Evolutionary conservation across 2,113 vertebrate species (phyloP).

Genomic region (Micronycteris hirsuta): DNA sequence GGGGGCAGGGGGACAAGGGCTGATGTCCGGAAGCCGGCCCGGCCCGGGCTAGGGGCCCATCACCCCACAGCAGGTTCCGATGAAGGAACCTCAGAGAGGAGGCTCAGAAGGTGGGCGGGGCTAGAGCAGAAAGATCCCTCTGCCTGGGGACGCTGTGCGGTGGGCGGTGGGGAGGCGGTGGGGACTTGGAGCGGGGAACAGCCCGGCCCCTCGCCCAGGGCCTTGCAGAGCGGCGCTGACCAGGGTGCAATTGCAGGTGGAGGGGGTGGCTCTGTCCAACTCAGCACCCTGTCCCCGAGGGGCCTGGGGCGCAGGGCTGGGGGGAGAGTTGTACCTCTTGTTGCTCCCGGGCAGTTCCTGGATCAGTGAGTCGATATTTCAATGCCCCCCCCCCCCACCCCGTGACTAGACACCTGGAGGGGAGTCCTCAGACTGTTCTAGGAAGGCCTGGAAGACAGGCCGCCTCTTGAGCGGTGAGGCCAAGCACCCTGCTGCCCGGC

Average conservation of each 20-base stretch:
- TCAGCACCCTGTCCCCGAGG: fast-evolving
- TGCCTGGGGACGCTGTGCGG: fast-evolving
- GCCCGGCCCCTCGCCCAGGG: fast-evolving
- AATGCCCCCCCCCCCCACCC: too few relatives aligned
- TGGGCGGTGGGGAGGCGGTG: neutral
- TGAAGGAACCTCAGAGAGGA: neutral
- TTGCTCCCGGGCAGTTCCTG: neutral
- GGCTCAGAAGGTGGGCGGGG: neutral
- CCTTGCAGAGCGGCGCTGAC: fast-evolving
- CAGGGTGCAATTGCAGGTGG: neutral
- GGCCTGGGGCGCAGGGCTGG: fast-evolving
- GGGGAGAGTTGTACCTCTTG: too few relatives aligned
- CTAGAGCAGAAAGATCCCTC: fast-evolving
- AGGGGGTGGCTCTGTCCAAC: neutral
- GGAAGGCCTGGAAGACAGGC: neutral
- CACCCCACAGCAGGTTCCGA: neutral
- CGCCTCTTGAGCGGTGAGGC: neutral
- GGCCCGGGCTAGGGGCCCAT: neutral
- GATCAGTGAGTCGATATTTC: neutral
- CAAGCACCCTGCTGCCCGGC: neutral
- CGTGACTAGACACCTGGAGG: neutral
- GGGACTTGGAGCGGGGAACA: neutral
- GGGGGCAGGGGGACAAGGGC: neutral
- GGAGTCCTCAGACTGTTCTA: neutral
- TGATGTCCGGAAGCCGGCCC: neutral